Evolutionary conservation across 2,797 vertebrate species (phyloP).

Genomic region (Antrozous pallidus): DNA sequence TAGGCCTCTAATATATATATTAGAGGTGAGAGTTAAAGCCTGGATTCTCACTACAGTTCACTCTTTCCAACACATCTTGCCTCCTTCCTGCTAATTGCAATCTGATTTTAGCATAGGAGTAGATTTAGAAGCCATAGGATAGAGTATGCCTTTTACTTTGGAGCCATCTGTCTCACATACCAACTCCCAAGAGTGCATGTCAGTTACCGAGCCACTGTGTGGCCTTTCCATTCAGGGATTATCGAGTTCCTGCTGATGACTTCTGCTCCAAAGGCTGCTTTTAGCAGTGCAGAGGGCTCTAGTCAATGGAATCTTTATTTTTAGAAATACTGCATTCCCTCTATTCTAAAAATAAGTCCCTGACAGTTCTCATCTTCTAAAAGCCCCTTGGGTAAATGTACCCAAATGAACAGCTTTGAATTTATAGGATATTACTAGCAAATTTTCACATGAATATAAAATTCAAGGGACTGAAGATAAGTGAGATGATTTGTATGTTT

Average conservation of each 20-base stretch:
- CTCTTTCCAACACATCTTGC: background rate
- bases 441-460: background rate
- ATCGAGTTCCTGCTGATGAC: background rate
- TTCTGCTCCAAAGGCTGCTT: constrained; percentile 49
- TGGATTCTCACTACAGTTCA: background rate
- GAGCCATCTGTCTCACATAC: background rate
- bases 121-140: background rate
- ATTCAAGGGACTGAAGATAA: constrained; percentile 11
- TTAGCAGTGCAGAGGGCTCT: constrained; percentile 28
- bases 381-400: constrained; percentile 18
- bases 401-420: background rate
- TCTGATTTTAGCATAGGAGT: background rate
- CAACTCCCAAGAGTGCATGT: background rate
- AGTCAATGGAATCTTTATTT: constrained; percentile 52
- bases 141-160: constrained; percentile 32
- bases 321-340: constrained; percentile 50
- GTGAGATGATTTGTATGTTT: background rate
- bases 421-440: background rate
- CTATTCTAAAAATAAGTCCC: constrained; percentile 62
- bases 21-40: background rate
- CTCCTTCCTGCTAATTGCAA: constrained; percentile 14
- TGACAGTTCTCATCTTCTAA: constrained; percentile 26
- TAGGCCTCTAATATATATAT: background rate
- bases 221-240: constrained; percentile 50
- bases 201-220: background rate